A percentile compares a stretch with the other conserved stretches of the same genome.
phyloP scores from a whole-genome alignment of 1,140 invertebrate species.

The Dinoponera quadriceps region DNA sequence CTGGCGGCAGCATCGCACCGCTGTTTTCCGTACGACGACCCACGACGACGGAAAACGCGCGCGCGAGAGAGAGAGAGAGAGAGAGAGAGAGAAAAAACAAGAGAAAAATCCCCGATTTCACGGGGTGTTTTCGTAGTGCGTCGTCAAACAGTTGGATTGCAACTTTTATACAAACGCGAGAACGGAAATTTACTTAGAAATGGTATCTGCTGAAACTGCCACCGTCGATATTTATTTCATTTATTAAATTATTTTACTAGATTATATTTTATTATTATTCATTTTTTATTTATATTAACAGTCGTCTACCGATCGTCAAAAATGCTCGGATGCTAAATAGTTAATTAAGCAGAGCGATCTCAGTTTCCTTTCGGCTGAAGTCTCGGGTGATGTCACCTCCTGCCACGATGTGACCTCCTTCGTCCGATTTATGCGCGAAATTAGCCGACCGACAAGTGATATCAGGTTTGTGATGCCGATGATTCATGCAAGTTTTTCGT shows the following conservation, averaged over 20 bases:
- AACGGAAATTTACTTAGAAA: background rate
- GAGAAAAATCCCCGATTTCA: background rate
- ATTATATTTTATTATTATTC: too few relatives aligned
- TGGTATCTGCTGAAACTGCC: background rate
- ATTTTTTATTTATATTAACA: too few relatives aligned
- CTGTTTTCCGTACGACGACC: background rate
- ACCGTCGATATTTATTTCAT: background rate
- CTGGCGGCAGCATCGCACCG: background rate
- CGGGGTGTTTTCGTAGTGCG: too few relatives aligned
- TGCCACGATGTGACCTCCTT: background rate
- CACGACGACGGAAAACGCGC: background rate
- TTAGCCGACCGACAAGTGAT: conserved; percentile 7
- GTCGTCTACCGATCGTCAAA: too few relatives aligned
- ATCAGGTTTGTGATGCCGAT: conserved; percentile 38
- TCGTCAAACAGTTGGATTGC: too few relatives aligned
- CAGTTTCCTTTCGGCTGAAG: background rate
- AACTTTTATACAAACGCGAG: too few relatives aligned
- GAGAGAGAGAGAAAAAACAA: background rate
- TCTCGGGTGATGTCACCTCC: background rate
- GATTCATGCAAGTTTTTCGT: conserved; percentile 40
- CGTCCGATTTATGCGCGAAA: background rate
- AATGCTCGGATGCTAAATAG: too few relatives aligned
- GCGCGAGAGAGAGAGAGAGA: background rate
- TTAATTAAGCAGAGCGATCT: too few relatives aligned
- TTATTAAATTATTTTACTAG: background rate